Evolutionary conservation across 2,113 vertebrate species (phyloP), one percentile per base, ranked within the genome.

Genomic region (Megaceryle maxima): DNA sequence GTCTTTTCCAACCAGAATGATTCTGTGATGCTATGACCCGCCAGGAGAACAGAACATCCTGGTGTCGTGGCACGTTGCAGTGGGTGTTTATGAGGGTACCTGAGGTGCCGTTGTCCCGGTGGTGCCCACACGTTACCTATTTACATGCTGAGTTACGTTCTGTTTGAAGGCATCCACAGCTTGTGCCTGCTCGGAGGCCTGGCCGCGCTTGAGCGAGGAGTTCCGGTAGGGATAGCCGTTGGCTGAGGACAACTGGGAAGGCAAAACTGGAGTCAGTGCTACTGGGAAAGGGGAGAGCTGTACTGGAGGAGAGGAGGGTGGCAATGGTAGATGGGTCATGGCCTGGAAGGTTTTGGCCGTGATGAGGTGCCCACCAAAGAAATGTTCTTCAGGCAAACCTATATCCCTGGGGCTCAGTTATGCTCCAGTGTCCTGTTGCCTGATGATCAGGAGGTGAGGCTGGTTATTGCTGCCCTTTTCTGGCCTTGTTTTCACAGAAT

Each of bases 141-240:
- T 97, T 50, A 95, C 96, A 6, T 95, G 97, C 60, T 94, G 96
- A 64, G 95, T 87, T 25, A 97, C 63, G 3, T 89, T 96, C 83
- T 97, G 97, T 55, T 97, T 95, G 28, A 97, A 97, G 79, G 93
- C 96, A 10, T 98, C 97, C 67, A 84, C 97, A 6, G 87, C 63
- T 17, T 94, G 97, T 5, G 67, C 88, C 84, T 96, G 97, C 1
- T 98, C 96, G 10, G 75, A 2, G 0, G 62, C 4, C 96, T 96
- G 97, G 78, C 93, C 59, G 2, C 91, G 93, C 89, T 97, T 97
- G 73, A 98, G 72, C 0, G 97, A 97, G 80, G 97, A 92, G 66
- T 96, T 96, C 5, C 97, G 90, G 62, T 96, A 97, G 8, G 97
- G 97, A 93, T 97, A 98, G 95, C 98, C 99, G 14, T 99, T 98